Conservation (phyloP, 2,888 invertebrate genomes). For the Sericinus montela region DNA sequence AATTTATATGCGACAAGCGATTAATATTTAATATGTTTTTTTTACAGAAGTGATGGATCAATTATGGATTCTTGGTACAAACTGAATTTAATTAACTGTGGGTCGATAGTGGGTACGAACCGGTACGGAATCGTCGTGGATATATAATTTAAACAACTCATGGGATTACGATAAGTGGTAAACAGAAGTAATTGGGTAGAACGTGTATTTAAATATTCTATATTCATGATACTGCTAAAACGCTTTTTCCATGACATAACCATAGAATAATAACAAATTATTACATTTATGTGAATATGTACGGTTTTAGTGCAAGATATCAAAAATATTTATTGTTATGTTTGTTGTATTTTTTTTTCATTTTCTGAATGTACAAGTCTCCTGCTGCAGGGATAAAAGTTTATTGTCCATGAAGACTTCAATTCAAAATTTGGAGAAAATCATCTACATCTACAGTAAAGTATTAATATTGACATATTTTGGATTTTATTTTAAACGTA, state of each 20-base stretch:
- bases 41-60: background rate
- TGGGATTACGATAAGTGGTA: conserved; percentile 16
- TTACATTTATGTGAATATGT: background rate
- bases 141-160: conserved; percentile 18
- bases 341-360: background rate
- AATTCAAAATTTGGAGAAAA: too few species aligned
- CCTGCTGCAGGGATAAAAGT: too few species aligned
- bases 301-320: background rate
- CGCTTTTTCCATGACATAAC: conserved; percentile 10
- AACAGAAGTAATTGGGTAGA: conserved; percentile 13
- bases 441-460: too few species aligned
- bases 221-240: conserved; percentile 17
- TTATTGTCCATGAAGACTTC: too few species aligned
- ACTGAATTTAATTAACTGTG: background rate
- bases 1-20: too few species aligned
- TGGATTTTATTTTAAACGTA: too few species aligned
- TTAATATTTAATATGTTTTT: too few species aligned
- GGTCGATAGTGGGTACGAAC: conserved; percentile 8
- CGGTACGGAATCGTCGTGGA: conserved; percentile 12
- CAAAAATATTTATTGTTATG: too few species aligned
- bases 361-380: too few species aligned
- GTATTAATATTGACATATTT: too few species aligned
- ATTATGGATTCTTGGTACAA: background rate
- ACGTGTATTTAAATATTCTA: conserved; percentile 15
- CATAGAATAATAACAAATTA: conserved; percentile 7